Conservation (phyloP, 2,888 invertebrate genomes). For the Acanthosoma haemorrhoidale region DNA sequence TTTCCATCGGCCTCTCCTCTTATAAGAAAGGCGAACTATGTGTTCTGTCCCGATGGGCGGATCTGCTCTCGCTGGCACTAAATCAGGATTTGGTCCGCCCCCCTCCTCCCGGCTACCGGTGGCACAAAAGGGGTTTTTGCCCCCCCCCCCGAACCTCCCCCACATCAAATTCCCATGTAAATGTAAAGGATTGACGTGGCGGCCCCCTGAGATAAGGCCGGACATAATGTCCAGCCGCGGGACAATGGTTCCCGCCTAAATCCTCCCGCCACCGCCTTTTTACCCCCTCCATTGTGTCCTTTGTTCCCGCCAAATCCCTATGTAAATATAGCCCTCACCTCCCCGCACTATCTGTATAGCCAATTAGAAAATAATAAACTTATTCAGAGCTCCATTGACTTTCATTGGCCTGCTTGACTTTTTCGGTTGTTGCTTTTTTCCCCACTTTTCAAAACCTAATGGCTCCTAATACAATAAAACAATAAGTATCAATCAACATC, state of each 20-base stretch:
- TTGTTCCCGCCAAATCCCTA: not conserved
- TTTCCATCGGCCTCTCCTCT: not conserved
- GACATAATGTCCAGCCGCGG: not conserved
- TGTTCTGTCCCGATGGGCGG: constrained; percentile 6
- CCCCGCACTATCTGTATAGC: not conserved
- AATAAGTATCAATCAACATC: too few relatives aligned
- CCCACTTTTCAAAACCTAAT: too few relatives aligned
- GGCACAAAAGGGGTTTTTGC: constrained; percentile 3
- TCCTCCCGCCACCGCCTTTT: too few relatives aligned
- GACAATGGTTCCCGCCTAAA: not conserved
- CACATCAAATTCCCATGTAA: constrained; percentile 8
- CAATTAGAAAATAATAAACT: not conserved
- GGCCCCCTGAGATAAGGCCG: too few relatives aligned
- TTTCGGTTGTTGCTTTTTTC: too few relatives aligned
- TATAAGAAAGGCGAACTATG: not conserved
- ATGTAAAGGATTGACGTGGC: not conserved
- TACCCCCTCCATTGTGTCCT: not conserved
- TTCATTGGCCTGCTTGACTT: not conserved
- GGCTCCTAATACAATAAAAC: too few relatives aligned
- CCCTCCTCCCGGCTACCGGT: too few relatives aligned
- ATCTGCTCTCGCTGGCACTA: too few relatives aligned
- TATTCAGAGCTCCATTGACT: not conserved
- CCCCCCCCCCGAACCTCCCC: not conserved
- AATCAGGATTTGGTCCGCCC: constrained; percentile 14
- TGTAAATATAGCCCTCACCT: not conserved